phyloP scores from a whole-genome alignment of 2,113 vertebrate species.

The Polypterus bichir region DNA sequence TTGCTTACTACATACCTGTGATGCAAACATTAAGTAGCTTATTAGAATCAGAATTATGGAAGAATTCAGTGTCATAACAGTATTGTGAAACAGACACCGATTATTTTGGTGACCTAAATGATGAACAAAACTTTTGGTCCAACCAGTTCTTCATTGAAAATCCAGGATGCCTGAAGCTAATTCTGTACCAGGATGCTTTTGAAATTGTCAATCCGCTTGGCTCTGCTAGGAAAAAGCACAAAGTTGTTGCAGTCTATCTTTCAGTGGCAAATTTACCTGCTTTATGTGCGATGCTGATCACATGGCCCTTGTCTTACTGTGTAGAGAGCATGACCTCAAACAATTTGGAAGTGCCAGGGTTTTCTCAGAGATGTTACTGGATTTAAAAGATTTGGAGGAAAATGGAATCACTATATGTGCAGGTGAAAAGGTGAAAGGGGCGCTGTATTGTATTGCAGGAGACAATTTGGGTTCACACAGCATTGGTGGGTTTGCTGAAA shows the following conservation, averaged over 20 bases:
- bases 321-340: constrained; percentile 21
- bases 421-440: constrained; percentile 12
- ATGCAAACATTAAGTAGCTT: constrained; percentile 17
- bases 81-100: constrained; percentile 13
- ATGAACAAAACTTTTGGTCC: constrained; percentile 17
- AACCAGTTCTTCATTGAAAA: constrained; percentile 20
- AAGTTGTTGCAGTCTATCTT: constrained; percentile 22
- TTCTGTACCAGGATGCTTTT: constrained; percentile 23
- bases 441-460: constrained; percentile 18
- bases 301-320: constrained; percentile 15
- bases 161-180: constrained; percentile 20
- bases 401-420: constrained; percentile 12
- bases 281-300: constrained; percentile 18
- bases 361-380: constrained; percentile 16
- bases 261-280: constrained; percentile 22
- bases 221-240: constrained; percentile 20
- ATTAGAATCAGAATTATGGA: constrained; percentile 24
- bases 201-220: constrained; percentile 19
- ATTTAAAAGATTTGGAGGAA: constrained; percentile 19
- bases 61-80: constrained; percentile 13
- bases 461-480: constrained; percentile 20
- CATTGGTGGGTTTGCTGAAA: constrained; percentile 21
- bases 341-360: constrained; percentile 16
- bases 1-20: constrained; percentile 26
- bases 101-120: constrained; percentile 17